A percentile compares a stretch with the other conserved stretches of the same genome.
phyloP scores from a whole-genome alignment of 92 coral and sea anemone genomes.

The Metridium senile region DNA sequence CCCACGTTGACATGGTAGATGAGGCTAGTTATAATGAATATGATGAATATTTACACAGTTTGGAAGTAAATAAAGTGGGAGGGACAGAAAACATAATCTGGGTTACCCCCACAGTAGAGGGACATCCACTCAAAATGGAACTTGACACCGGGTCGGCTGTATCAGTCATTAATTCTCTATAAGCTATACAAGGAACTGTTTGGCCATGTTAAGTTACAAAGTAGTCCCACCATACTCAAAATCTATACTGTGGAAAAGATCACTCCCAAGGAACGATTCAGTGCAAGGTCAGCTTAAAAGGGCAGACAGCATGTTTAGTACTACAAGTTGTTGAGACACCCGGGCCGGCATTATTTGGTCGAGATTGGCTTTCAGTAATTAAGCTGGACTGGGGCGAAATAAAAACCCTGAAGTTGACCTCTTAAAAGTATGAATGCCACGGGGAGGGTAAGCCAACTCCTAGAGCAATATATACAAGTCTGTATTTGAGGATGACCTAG shows the following conservation, averaged over 20 bases:
- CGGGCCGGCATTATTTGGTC: slow-evolving; percentile 44
- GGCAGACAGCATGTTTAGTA: slow-evolving; percentile 22
- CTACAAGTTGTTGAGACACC: slow-evolving; percentile 35
- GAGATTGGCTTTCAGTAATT: slow-evolving; percentile 39
- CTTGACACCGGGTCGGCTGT: slow-evolving; percentile 47
- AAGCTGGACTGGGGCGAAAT: slow-evolving; percentile 52
- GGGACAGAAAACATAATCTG: slow-evolving; percentile 19
- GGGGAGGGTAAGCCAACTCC: slow-evolving; percentile 26
- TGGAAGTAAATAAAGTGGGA: slow-evolving; percentile 32
- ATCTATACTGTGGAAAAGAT: slow-evolving; percentile 50
- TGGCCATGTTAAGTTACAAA: slow-evolving; percentile 24
- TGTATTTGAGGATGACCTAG: no score
- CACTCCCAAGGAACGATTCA: slow-evolving; percentile 32
- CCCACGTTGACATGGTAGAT: slow-evolving; percentile 27
- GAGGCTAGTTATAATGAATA: slow-evolving; percentile 32
- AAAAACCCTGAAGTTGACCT: slow-evolving; percentile 37
- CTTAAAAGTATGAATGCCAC: slow-evolving; percentile 29
- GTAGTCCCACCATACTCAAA: slow-evolving; percentile 10
- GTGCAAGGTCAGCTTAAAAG: slow-evolving; percentile 39
- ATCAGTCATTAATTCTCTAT: slow-evolving; percentile 9
- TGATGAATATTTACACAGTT: not conserved
- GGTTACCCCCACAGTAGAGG: slow-evolving; percentile 35
- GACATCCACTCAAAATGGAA: slow-evolving; percentile 40
- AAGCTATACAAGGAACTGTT: slow-evolving; percentile 17
- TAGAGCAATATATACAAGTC: slow-evolving; percentile 36